Evolutionary conservation across 2,113 vertebrate species (phyloP), one percentile per base, ranked within the genome.

Genomic region (Phainopepla nitens): DNA sequence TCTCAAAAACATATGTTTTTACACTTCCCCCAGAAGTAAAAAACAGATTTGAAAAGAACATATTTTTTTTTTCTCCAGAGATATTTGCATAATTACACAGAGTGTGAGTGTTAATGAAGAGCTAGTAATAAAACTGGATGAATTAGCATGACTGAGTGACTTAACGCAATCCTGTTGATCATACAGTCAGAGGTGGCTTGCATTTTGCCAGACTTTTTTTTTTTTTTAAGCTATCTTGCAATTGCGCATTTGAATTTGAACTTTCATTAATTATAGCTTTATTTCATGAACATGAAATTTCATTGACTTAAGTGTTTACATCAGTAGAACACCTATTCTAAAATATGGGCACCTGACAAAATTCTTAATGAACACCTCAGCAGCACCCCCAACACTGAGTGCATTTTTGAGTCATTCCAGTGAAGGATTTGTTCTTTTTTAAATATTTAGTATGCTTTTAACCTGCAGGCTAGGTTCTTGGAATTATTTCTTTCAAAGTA

Each of bases 61-160:
- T 33, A 13, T 61, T 93, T 91, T 70, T 70, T 60, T 87, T 72
- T 77, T 13, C 19, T 88, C 76, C 42, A 60, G 77, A 75, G 15
- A 13, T 87, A 97, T 97, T 97, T 97, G 92, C 96, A 96, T 97
- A 97, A 97, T 97, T 96, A 93, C 79, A 79, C 51, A 82, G 64
- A 92, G 57, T 91, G 57, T 83, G 86, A 96, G 65, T 89, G 82
- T 94, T 97, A 97, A 97, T 97, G 95, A 97, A 97, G 95, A 97
- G 96, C 94, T 85, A 91, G 94, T 90, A 92, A 88, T 95, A 97
- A 96, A 97, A 91, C 81, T 73, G 88, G 88, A 28, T 93, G 97
- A 97, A 97, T 97, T 97, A 97, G 94, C 97, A 97, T 97, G 95
- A 96, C 87, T 97, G 95, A 97, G 97, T 97, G 97, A 97, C 92